Conservation (phyloP, 2,113 vertebrate genomes). For the Ariopsis seemanni region DNA sequence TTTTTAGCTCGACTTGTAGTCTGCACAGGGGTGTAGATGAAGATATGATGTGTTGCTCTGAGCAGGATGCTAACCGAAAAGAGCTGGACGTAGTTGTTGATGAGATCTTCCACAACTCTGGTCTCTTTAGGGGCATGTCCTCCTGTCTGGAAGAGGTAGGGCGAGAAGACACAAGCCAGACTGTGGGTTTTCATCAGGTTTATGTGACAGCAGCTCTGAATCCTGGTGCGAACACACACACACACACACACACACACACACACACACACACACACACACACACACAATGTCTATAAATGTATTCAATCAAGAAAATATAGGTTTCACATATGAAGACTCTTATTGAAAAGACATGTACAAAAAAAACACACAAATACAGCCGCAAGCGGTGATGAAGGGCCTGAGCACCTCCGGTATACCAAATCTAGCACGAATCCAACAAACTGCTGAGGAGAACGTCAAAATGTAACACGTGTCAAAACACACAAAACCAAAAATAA, state of each 20-base stretch:
- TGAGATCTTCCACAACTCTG: conserved; percentile 85
- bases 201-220: conserved; percentile 90
- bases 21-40: not conserved
- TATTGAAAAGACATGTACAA: not conserved
- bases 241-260: not conserved
- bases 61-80: conserved; percentile 82
- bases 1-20: not conserved
- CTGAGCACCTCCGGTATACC: too few relatives aligned
- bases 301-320: not conserved
- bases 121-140: conserved; percentile 87
- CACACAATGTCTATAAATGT: not conserved
- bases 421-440: too few relatives aligned
- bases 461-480: too few relatives aligned
- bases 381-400: too few relatives aligned
- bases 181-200: conserved; percentile 85
- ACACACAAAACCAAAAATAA: too few relatives aligned
- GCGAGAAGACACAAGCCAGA: conserved; percentile 86
- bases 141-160: conserved; percentile 91
- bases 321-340: not conserved
- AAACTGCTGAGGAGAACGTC: too few relatives aligned
- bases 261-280: not conserved
- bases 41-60: not conserved
- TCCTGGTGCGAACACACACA: conserved; percentile 70
- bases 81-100: conserved; percentile 89
- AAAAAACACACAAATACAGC: not conserved